These are phyloP conservation scores for Oreamnos americanus DNA, from an alignment of 2,113 vertebrate genomes.

Conservation along the genomic window DNA sequence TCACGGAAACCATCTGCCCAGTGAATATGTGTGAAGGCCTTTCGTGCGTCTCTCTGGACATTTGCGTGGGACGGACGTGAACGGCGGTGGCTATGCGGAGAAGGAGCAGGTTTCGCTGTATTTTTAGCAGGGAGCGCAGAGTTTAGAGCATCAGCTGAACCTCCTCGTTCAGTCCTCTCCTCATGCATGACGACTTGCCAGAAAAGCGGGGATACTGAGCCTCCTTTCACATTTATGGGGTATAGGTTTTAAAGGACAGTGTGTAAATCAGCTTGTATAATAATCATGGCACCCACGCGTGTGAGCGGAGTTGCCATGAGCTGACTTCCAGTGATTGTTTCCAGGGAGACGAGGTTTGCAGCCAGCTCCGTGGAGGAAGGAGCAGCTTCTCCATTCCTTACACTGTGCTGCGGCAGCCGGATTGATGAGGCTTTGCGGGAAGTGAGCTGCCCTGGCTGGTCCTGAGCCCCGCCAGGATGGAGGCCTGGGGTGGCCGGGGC, in stretches of 20 bases:
- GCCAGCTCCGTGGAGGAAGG: background rate
- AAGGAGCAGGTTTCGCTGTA: background rate
- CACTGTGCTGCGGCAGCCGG: background rate
- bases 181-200: background rate
- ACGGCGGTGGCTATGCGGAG: background rate
- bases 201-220: background rate
- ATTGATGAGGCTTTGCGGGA: background rate
- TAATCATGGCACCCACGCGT: slow-evolving; percentile 30
- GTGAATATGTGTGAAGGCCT: background rate
- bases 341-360: slow-evolving; percentile 61
- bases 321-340: slow-evolving; percentile 57
- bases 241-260: background rate
- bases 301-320: background rate
- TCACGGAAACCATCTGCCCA: background rate
- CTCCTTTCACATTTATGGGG: background rate
- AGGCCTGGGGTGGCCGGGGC: background rate
- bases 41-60: background rate
- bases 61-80: background rate
- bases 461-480: background rate
- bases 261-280: slow-evolving; percentile 28
- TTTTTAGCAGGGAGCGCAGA: slow-evolving; percentile 23
- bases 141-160: background rate
- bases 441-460: background rate
- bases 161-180: background rate
- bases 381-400: background rate